Evolutionary conservation across 2,888 invertebrate species (phyloP), one percentile per base, ranked within the genome.

Genomic region (Cephus pulcher): DNA sequence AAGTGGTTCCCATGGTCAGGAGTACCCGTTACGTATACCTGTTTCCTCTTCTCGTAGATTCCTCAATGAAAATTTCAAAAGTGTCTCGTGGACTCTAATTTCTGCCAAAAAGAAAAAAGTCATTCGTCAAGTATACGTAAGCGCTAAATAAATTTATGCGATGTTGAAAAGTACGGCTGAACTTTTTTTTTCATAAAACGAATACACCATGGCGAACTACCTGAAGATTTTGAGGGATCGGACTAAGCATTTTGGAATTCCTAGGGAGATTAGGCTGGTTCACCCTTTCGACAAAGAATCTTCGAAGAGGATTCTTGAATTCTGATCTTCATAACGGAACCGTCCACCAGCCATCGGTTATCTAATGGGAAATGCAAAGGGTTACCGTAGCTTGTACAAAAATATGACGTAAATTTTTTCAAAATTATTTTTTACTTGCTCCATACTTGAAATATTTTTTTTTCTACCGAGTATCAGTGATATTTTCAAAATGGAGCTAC

Each of bases 251-350:
- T 75, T 34, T 70, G 75, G 79, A 84, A 84, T 85, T 84, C 83
- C 82, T 78, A 32, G 77, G 76, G 69, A 82, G 83, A 86, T 86
- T 86, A 84, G 81, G 82, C 84, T 82, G 79, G 79, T 77, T 76
- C 76, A 75, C 79, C 76, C 76, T 77, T 75, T 71, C 15, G 75
- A 69, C 33, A 68, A 33, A 33, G 35, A 70, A 73, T 37, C 71
- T 15, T 23, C 56, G 23, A 23, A 68, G 23, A 30, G 35, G 56
- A 73, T 37, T 68, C 11, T 56, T 23, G 2, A 23, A 56, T 56
- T 56, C 56, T 56, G 15, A 56, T 56, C 56, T 56, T 23, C 56
- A 9, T 9, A 56, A 56, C 9, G 56, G 23, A 56, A 56, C 56
- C 56, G 56, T 56, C 56, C 23, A 23, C 56, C 15, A 23, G 23